Conservation (phyloP, 1,140 invertebrate genomes). For the Megalopta genalis region DNA sequence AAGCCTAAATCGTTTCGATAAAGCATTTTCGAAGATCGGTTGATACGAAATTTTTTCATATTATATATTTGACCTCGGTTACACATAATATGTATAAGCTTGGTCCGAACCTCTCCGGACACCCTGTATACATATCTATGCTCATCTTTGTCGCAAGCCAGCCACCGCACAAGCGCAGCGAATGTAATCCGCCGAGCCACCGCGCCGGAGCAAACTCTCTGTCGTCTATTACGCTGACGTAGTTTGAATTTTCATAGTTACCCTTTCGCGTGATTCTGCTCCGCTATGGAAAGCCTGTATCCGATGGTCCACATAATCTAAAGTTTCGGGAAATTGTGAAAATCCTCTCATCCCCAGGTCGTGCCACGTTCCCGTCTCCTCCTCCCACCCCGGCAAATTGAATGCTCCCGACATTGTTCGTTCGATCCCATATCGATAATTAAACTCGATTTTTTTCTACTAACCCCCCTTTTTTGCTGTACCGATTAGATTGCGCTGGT, state of each 20-base stretch:
- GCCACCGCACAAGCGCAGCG: background rate
- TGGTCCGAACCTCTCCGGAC: too few species aligned
- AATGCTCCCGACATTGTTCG: background rate
- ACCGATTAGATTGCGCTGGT: too few species aligned
- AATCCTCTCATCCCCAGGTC: background rate
- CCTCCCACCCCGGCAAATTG: background rate
- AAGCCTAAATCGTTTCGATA: too few species aligned
- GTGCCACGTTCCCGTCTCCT: too few species aligned
- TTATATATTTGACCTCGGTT: too few species aligned
- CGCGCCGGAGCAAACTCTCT: constrained; percentile 1
- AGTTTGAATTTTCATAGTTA: constrained; percentile 31
- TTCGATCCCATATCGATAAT: background rate
- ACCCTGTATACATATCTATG: too few species aligned
- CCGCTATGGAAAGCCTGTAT: background rate
- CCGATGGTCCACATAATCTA: constrained; percentile 8
- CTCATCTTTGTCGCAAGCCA: too few species aligned
- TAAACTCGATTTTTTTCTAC: background rate
- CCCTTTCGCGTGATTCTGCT: background rate
- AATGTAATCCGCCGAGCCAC: constrained; percentile 1
- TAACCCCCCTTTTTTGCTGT: background rate
- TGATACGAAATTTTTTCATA: too few species aligned
- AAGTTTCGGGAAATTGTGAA: constrained; percentile 19
- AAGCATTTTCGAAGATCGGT: too few species aligned
- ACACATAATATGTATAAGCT: too few species aligned
- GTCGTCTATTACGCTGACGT: constrained; percentile 27